Evolutionary conservation across 2,113 vertebrate species (phyloP).

Genomic region (Danionella cerebrum): DNA sequence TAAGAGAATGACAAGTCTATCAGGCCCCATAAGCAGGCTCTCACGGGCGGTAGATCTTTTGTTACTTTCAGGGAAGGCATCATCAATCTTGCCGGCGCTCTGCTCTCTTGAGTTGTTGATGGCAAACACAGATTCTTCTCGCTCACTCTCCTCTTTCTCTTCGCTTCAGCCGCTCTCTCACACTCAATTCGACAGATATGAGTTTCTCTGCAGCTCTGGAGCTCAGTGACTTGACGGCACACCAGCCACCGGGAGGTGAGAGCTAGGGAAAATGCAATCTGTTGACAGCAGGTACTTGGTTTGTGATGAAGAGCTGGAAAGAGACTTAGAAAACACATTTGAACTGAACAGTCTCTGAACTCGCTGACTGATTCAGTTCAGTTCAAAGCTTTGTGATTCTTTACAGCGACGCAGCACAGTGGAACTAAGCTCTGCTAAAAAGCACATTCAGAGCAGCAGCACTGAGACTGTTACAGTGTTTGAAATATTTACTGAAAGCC

Average conservation of each 20-base stretch:
- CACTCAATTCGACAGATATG: constrained; percentile 37
- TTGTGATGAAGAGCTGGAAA: constrained; percentile 8
- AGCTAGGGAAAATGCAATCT: constrained; percentile 7
- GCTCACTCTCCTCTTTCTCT: constrained; percentile 58
- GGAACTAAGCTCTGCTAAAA: background rate
- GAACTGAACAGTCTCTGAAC: background rate
- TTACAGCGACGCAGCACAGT: background rate
- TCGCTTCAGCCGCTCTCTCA: constrained; percentile 36
- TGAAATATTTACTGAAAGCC: background rate
- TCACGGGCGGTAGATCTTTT: constrained; percentile 82
- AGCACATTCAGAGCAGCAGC: background rate
- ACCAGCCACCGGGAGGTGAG: background rate
- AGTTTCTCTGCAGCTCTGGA: constrained; percentile 4
- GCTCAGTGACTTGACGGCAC: background rate
- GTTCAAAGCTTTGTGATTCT: constrained; percentile 3
- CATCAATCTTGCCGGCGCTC: constrained; percentile 87
- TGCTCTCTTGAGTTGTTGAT: constrained; percentile 81
- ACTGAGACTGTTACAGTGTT: background rate
- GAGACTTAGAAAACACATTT: constrained; percentile 2
- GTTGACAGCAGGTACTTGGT: constrained; percentile 15
- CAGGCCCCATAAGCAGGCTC: constrained; percentile 85
- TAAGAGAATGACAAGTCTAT: constrained; percentile 93
- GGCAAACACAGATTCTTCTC: constrained; percentile 67
- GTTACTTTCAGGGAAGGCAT: constrained; percentile 76
- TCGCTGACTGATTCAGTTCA: background rate